Evolutionary conservation across 64 coral and sea anemone genomes (phyloP), one percentile per base, ranked within the genome.

Genomic region (Catalaphyllia jardinei): DNA sequence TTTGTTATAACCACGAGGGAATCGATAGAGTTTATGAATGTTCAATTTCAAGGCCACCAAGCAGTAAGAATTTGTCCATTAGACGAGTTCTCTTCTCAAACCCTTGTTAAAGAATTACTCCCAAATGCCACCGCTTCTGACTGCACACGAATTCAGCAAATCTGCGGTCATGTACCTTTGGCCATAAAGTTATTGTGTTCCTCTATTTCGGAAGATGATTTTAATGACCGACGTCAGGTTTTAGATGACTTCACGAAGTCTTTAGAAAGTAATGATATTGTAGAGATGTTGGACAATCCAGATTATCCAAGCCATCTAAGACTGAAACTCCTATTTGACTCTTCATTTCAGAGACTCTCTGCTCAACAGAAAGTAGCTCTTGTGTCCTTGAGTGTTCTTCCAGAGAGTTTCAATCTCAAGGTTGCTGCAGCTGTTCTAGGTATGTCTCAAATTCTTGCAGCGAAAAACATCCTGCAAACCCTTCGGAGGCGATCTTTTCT

Each of bases 351-450:
- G 57, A 75, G 29, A 62, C 76, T 88, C 17, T 38, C 86, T 61
- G 4, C 4, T 1, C 51, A 88, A 25, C 9, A 55, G 18, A 72
- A 61, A 67, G 62, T 30, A 24, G 61, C 4, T 14, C 61, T 76
- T 75, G 72, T 88, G 30, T 75, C 62, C 22, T 65, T 65, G 62
- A 22, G 62, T n/a, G 1, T 65, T 65, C 62, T 65, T 18, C 62
- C 16, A 10, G 55, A 75, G 35, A 76, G 72, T 9, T 88, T 88
- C 72, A 54, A 88, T 38, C 19, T 25, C 5, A 75, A 46, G 9
- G 72, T 65, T 62, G 86, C 86, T 76, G 72, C 73, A 25, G 72
- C 86, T 77, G 86, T 88, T 60, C 13, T 88, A 9, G 46, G 27
- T 73, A 5, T 29, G n/a, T 25, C 10, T 20, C 22, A 20, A 29